Conservation (phyloP, 2,797 vertebrate genomes). For the Margarornis squamiger region DNA sequence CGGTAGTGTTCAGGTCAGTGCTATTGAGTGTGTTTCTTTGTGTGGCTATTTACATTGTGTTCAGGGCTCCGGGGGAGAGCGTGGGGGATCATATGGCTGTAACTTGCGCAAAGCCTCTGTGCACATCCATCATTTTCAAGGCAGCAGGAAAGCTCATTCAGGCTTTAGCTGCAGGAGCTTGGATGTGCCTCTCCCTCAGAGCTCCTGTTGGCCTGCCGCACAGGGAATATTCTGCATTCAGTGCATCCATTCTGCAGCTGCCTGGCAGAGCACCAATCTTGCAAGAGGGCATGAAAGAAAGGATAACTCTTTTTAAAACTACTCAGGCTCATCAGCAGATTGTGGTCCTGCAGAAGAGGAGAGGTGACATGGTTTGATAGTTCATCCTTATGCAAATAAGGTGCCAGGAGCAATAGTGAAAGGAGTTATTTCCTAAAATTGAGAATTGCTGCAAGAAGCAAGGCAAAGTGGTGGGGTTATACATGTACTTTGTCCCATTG, state of each 20-base stretch:
- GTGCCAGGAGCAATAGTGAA: background rate
- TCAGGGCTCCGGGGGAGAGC: background rate
- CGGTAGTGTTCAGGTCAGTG: background rate
- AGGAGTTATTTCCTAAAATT: background rate
- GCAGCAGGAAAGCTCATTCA: background rate
- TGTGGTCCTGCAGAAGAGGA: background rate
- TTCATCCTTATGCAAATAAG: background rate
- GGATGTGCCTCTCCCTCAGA: background rate
- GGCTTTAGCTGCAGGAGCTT: background rate
- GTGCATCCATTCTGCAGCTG: background rate
- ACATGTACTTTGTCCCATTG: background rate
- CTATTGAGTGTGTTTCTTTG: background rate
- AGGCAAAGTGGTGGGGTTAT: background rate
- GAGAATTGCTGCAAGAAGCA: background rate
- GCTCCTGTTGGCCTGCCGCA: background rate
- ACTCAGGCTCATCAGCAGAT: background rate
- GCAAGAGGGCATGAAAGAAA: background rate
- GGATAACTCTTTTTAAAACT: background rate
- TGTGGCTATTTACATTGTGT: background rate
- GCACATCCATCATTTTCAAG: slow-evolving; percentile 16
- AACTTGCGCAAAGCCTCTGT: background rate
- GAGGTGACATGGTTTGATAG: background rate
- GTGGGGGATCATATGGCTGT: background rate
- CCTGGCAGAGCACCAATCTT: slow-evolving; percentile 27
- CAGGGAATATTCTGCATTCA: background rate